Percentiles rank a stretch among this genome's conserved stretches.
Conservation (phyloP, 2,797 vertebrate genomes). For the Phoeniculus purpureus region DNA sequence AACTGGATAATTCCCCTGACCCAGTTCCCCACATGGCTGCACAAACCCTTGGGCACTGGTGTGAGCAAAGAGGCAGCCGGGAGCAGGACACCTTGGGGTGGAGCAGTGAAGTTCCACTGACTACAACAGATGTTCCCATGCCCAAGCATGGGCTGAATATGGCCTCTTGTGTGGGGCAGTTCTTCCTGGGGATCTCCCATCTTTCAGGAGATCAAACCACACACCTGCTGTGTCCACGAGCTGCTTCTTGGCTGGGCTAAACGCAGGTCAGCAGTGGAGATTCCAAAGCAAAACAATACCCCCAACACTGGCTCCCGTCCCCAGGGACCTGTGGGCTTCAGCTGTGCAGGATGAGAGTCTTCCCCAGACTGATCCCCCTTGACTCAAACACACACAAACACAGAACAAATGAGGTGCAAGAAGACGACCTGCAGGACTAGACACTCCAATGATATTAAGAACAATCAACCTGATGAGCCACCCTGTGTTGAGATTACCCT, state of each 20-base stretch:
- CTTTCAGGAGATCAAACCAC: neutral
- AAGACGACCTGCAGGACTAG: too few relatives aligned
- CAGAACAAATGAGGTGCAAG: too few relatives aligned
- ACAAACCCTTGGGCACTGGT: neutral
- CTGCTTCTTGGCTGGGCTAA: neutral
- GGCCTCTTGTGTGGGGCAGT: neutral
- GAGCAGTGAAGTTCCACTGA: neutral
- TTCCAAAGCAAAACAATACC: neutral
- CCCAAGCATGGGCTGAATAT: neutral
- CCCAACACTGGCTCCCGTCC: neutral
- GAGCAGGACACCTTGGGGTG: neutral
- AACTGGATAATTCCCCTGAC: conserved; percentile 22
- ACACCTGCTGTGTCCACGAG: neutral
- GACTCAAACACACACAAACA: neutral
- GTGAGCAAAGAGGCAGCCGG: neutral
- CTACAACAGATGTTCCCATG: neutral
- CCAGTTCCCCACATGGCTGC: conserved; percentile 14
- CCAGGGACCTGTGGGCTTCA: neutral
- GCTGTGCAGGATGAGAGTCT: neutral
- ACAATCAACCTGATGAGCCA: neutral
- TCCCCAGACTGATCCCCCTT: neutral
- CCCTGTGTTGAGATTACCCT: neutral
- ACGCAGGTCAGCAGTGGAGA: neutral
- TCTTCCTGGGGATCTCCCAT: neutral
- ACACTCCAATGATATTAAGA: too few relatives aligned